phyloP scores from a whole-genome alignment of 2,113 vertebrate species.

The Thamnophis sirtalis region DNA sequence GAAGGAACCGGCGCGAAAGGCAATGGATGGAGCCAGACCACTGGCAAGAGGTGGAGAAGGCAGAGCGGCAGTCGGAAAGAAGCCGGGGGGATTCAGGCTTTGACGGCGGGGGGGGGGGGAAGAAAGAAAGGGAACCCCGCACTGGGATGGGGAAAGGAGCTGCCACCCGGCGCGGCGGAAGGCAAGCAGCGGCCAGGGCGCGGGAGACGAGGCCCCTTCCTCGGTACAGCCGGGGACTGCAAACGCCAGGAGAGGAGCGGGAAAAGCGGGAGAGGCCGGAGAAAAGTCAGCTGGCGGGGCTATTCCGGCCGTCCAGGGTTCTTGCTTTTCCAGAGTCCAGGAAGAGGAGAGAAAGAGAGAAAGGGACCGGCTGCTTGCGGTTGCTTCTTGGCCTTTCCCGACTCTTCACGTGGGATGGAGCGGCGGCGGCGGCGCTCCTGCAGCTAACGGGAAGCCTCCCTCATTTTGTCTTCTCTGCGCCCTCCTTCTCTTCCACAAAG shows the following conservation, averaged over 20 bases:
- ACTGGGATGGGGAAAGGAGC: neutral
- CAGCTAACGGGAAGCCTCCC: neutral
- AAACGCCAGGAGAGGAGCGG: neutral
- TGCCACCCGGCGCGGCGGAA: neutral
- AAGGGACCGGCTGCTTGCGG: neutral
- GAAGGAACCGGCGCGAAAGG: neutral
- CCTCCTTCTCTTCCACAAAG: neutral
- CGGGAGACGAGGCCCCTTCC: neutral
- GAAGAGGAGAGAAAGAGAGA: neutral
- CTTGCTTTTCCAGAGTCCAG: neutral
- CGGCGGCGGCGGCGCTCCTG: neutral
- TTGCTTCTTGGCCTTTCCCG: neutral
- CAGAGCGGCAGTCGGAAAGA: neutral
- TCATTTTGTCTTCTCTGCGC: neutral
- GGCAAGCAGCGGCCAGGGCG: neutral
- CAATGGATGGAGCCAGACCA: neutral
- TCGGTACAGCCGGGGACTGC: neutral
- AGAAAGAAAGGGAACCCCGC: neutral
- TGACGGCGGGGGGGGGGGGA: neutral
- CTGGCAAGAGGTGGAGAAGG: neutral
- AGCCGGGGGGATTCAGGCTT: neutral
- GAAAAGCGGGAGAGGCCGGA: neutral
- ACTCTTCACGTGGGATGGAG: slow-evolving; percentile 13
- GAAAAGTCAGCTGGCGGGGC: neutral
- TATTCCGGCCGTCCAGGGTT: neutral